phyloP scores from a whole-genome alignment of 2,113 vertebrate species.

The Bos indicus region DNA sequence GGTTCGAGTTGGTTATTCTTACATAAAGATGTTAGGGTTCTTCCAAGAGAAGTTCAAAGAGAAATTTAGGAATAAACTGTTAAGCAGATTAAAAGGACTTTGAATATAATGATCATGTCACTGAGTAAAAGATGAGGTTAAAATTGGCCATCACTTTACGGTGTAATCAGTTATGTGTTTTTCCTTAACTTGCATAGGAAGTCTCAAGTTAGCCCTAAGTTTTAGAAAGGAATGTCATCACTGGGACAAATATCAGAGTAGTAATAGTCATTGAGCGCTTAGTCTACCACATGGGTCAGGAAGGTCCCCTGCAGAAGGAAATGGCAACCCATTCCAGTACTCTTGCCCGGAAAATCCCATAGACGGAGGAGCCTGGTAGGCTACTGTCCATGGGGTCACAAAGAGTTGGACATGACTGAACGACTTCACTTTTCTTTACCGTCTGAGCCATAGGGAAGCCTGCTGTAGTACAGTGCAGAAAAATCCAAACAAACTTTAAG shows the following conservation, averaged over 20 bases:
- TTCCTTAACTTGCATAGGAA: neutral
- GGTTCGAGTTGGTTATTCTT: constrained; percentile 72
- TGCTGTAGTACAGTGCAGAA: neutral
- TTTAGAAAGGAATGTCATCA: neutral
- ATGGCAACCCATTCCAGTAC: neutral
- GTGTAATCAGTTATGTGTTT: neutral
- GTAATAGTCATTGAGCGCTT: neutral
- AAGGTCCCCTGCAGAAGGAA: neutral
- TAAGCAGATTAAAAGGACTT: constrained; percentile 61
- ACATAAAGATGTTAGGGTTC: constrained; percentile 67
- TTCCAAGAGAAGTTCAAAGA: constrained; percentile 73
- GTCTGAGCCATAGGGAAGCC: neutral
- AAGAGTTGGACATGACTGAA: neutral
- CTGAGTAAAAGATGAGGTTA: constrained; percentile 37
- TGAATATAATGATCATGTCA: constrained; percentile 52
- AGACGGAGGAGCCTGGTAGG: neutral
- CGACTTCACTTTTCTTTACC: neutral
- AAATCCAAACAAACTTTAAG: neutral
- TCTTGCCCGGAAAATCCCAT: neutral
- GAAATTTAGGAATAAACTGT: constrained; percentile 73
- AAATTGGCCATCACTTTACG: neutral
- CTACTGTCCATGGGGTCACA: neutral
- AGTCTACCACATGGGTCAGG: neutral
- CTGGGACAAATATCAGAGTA: neutral
- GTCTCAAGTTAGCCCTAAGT: neutral